These are phyloP conservation scores for Halcyon badia DNA, from an alignment of 2,797 vertebrate species.

Conservation along the genomic window DNA sequence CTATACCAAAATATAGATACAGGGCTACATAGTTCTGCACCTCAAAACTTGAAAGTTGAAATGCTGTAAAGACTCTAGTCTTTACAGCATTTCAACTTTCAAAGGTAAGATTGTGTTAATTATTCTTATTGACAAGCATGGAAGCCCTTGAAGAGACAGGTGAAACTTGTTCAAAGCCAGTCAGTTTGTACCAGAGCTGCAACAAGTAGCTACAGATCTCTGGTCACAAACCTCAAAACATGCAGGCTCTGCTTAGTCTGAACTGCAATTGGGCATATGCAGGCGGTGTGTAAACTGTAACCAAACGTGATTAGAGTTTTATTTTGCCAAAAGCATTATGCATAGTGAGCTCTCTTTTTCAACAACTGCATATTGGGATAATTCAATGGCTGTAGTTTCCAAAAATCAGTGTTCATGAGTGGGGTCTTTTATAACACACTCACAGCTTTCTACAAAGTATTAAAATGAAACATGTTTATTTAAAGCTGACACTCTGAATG, in stretches of 20 bases:
- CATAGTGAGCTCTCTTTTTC: background rate
- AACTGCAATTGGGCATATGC: background rate
- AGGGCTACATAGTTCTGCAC: background rate
- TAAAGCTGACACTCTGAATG: background rate
- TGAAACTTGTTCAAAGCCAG: background rate
- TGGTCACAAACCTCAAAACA: background rate
- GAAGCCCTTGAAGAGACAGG: background rate
- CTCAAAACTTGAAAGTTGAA: background rate
- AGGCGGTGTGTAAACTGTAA: background rate
- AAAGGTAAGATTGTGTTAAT: background rate
- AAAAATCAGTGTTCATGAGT: background rate
- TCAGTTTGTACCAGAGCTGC: background rate
- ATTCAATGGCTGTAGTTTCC: background rate
- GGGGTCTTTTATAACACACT: background rate
- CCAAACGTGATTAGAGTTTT: background rate
- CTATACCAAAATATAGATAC: background rate
- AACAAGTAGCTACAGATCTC: background rate
- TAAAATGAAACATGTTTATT: constrained; percentile 1
- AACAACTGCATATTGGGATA: background rate
- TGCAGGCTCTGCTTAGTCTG: background rate
- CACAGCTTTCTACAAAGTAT: background rate
- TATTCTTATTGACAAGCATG: background rate
- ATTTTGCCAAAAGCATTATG: background rate
- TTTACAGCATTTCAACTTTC: background rate
- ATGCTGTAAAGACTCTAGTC: too few species aligned